Evolutionary conservation across 2,797 vertebrate genomes (phyloP).

Genomic region (Gadopsis marmoratus): DNA sequence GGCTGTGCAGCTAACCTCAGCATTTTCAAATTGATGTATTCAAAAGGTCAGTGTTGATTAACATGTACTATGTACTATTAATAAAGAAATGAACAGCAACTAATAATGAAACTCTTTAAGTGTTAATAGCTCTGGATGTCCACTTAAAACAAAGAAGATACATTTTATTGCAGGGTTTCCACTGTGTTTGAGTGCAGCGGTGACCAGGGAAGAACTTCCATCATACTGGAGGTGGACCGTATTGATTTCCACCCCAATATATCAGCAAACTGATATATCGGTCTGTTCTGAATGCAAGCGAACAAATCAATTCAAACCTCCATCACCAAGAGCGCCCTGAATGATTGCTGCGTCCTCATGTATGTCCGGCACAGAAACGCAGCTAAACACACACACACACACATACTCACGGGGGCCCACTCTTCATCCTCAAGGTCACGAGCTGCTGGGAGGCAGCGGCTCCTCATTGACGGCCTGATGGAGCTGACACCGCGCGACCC

Average conservation of each 20-base stretch:
- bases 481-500: constrained; percentile 68
- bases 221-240: constrained; percentile 69
- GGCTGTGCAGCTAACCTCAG: constrained; percentile 24
- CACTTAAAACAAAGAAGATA: constrained; percentile 50
- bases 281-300: constrained; percentile 69
- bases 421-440: constrained; percentile 81
- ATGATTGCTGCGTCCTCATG: constrained; percentile 70
- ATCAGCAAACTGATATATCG: constrained; percentile 73
- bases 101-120: constrained; percentile 11
- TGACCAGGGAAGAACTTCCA: constrained; percentile 59
- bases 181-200: constrained; percentile 36
- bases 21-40: constrained; percentile 24
- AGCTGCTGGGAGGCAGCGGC: constrained; percentile 55
- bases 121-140: background rate
- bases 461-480: constrained; percentile 68
- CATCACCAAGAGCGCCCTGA: constrained; percentile 71
- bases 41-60: constrained; percentile 50
- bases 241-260: constrained; percentile 75
- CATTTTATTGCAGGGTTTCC: constrained; percentile 20
- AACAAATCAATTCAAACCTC: constrained; percentile 78
- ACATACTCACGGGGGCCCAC: constrained; percentile 31
- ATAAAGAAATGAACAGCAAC: constrained; percentile 16
- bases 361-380: constrained; percentile 40
- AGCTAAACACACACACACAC: constrained; percentile 25
- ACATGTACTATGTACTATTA: constrained; percentile 13